Evolutionary conservation across 2,797 vertebrate species (phyloP).

Genomic region (Melopsittacus undulatus): DNA sequence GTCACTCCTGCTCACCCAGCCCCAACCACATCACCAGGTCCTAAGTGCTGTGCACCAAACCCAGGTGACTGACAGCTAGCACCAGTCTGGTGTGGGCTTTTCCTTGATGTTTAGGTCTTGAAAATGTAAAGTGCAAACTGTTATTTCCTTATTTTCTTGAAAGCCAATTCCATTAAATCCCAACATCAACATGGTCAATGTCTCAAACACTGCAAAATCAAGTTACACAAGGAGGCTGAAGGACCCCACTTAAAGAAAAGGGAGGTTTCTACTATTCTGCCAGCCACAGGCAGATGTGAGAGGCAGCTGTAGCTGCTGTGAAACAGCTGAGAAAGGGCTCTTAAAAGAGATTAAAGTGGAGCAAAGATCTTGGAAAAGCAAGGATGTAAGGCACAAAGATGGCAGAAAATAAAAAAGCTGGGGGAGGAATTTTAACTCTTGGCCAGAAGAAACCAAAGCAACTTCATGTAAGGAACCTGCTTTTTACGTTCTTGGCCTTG

Average conservation of each 20-base stretch:
- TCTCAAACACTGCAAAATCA: not conserved
- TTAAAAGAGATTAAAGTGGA: not conserved
- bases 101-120: not conserved
- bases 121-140: not conserved
- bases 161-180: not conserved
- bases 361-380: not conserved
- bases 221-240: not conserved
- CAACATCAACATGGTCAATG: not conserved
- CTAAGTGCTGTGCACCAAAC: fast-evolving
- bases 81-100: not conserved
- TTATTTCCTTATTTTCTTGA: not conserved
- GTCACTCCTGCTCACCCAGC: not conserved
- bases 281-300: not conserved
- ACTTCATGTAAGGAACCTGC: not conserved
- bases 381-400: not conserved
- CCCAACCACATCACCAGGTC: not conserved
- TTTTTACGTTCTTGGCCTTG: not conserved
- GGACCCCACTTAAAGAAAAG: not conserved
- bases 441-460: not conserved
- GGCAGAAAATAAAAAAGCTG: not conserved
- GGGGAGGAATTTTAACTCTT: not conserved
- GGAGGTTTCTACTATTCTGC: not conserved
- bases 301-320: not conserved
- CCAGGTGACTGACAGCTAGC: not conserved
- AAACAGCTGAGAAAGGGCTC: not conserved